These are phyloP conservation scores for Dione vanillae DNA, from an alignment of 2,888 invertebrate genomes.

Conservation along the genomic window DNA sequence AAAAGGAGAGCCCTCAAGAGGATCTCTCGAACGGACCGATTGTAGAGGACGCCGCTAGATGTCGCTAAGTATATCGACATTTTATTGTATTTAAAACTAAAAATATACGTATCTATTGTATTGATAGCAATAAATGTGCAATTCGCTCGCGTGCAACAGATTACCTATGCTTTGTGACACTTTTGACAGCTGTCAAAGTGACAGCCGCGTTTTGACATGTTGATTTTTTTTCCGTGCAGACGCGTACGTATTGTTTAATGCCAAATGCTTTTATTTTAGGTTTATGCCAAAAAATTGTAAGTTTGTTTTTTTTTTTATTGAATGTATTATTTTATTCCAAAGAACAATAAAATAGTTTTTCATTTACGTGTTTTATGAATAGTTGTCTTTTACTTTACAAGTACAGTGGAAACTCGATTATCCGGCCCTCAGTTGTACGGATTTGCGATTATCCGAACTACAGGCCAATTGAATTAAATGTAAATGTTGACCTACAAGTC, in stretches of 20 bases:
- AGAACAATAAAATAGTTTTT: too few relatives aligned
- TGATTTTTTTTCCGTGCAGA: not conserved
- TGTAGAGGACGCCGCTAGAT: slow-evolving; percentile 17
- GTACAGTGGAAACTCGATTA: too few relatives aligned
- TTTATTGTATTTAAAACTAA: not conserved
- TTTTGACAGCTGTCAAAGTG: not conserved
- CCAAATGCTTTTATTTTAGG: not conserved
- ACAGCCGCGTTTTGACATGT: not conserved
- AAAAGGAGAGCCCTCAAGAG: not conserved
- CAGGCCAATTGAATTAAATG: too few relatives aligned
- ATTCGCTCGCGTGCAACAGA: not conserved
- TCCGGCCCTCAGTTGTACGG: too few relatives aligned
- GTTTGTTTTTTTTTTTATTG: too few relatives aligned
- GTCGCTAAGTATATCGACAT: slow-evolving; percentile 5
- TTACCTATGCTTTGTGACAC: not conserved
- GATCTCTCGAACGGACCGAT: slow-evolving; percentile 18
- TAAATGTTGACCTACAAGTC: too few relatives aligned
- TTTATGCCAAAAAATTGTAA: too few relatives aligned
- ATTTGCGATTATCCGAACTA: too few relatives aligned
- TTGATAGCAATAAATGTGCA: slow-evolving; percentile 19
- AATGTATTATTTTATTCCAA: too few relatives aligned
- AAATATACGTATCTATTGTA: slow-evolving; percentile 10
- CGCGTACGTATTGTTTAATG: slow-evolving; percentile 8
- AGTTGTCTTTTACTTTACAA: too few relatives aligned
- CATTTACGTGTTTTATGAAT: too few relatives aligned